Evolutionary conservation across 1,140 invertebrate genomes (phyloP), one percentile per base, ranked within the genome.

Genomic region (Bilobella aurantiaca): DNA sequence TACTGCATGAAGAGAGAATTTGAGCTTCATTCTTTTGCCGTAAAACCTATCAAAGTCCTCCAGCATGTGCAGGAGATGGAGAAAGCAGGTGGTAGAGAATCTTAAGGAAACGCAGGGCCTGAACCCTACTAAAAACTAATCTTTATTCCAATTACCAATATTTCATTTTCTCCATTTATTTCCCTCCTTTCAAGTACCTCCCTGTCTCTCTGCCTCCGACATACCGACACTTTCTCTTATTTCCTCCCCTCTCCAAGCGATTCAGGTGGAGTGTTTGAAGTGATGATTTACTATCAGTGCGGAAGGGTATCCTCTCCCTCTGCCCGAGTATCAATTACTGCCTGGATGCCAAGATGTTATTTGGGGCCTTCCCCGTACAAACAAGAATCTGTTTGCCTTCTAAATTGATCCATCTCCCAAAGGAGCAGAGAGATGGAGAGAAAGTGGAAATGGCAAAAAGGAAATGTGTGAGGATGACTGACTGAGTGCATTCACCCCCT

Each of bases 371-470:
- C 3, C 21, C 21, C 25, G 23, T 53, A 8, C 49, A 53, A 42
- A 42, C n/a, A 42, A 8, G 37, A 53, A 53, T 53, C 49, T 53
- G 49, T 53, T 53, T 53, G 49, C 49, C 21, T 53, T 53, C 49
- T 53, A 53, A 53, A 53, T 53, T 53, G 49, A 53, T 53, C 21
- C 25, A 23, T 53, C 49, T 53, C 49, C 49, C 49, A 42, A n/a
- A 42, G 37, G 37, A 42, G 37, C 8, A 42, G n/a, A n/a, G 37
- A 42, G n/a, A 8, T 42, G 8, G 37, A n/a, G n/a, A n/a, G n/a
- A n/a, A n/a, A n/a, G n/a, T n/a, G n/a, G 37, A n/a, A n/a, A n/a
- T n/a, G n/a, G n/a, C n/a, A n/a, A 42, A 42, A 12, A 8, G 37
- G 37, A 42, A n/a, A 42, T n/a, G 37, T 53, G 8, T 53, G 49